A percentile compares a stretch with the other conserved stretches of the same genome.
These are phyloP conservation scores for Phoenoteleia sp. DNA, from an alignment of 2,888 invertebrate genomes.

Conservation along the genomic window DNA sequence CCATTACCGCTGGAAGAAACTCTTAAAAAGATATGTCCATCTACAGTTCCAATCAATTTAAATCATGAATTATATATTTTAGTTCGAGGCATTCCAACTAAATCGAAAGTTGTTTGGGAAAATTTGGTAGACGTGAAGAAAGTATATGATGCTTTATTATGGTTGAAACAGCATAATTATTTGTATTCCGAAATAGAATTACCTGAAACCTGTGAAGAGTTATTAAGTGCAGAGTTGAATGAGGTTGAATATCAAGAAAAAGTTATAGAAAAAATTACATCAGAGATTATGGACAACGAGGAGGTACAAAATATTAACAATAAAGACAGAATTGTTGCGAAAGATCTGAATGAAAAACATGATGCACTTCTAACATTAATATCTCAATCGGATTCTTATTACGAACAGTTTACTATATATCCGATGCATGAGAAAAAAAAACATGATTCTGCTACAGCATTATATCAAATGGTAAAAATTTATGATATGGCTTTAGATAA, in stretches of 20 bases:
- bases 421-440: constrained; percentile 36
- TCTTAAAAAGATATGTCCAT: constrained; percentile 77
- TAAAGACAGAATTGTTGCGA: too few species aligned
- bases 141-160: constrained; percentile 76
- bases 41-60: constrained; percentile 75
- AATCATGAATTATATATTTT: constrained; percentile 80
- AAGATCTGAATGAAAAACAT: constrained; percentile 17
- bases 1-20: constrained; percentile 81
- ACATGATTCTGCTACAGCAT: constrained; percentile 33
- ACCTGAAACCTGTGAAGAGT: constrained; percentile 52
- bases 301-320: too few species aligned
- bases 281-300: too few species aligned
- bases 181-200: constrained; percentile 76
- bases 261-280: background rate
- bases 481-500: constrained; percentile 69
- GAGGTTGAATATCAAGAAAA: constrained; percentile 58
- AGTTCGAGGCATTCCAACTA: constrained; percentile 79
- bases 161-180: constrained; percentile 78
- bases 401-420: too few species aligned
- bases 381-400: constrained; percentile 9
- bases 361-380: constrained; percentile 36
- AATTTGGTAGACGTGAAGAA: constrained; percentile 78
- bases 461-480: constrained; percentile 64
- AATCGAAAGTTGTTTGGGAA: constrained; percentile 78
- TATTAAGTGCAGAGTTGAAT: constrained; percentile 37